These are phyloP conservation scores for Ancistrus triradiatus DNA, from an alignment of 2,113 vertebrate genomes.

Conservation along the genomic window DNA sequence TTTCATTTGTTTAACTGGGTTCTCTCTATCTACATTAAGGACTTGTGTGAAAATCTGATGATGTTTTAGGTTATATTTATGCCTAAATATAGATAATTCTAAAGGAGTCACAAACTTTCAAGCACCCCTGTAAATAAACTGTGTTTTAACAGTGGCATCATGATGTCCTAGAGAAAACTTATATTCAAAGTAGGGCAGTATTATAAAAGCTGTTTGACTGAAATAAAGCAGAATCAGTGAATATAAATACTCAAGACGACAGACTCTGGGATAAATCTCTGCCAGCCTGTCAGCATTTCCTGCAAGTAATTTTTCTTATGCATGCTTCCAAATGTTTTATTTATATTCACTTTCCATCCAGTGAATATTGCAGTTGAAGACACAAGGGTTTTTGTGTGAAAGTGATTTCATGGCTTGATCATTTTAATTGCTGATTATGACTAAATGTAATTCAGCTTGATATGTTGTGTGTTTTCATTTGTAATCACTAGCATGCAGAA, in stretches of 20 bases:
- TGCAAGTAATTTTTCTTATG: slow-evolving; percentile 41
- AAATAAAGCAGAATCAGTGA: background rate
- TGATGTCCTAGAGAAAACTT: no score
- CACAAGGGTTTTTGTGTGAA: slow-evolving; percentile 3
- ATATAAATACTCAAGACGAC: slow-evolving; percentile 1
- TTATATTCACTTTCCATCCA: slow-evolving; percentile 51
- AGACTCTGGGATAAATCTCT: slow-evolving; percentile 11
- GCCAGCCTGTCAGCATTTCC: background rate
- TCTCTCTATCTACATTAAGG: no score
- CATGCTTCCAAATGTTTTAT: slow-evolving; percentile 48
- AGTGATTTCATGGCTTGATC: background rate
- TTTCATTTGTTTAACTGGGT: no score
- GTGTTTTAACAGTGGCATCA: no score
- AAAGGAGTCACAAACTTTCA: no score
- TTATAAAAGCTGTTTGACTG: background rate
- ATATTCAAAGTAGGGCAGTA: no score
- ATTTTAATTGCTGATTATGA: background rate
- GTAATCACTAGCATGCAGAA: no score
- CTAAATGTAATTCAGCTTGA: background rate
- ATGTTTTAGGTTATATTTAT: no score
- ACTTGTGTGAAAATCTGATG: no score
- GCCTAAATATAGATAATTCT: no score
- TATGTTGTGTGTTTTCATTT: background rate
- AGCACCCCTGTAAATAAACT: no score
- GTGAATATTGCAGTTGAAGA: slow-evolving; percentile 12